Evolutionary conservation across 2,888 invertebrate species (phyloP).

Genomic region (Diaphora mendica): DNA sequence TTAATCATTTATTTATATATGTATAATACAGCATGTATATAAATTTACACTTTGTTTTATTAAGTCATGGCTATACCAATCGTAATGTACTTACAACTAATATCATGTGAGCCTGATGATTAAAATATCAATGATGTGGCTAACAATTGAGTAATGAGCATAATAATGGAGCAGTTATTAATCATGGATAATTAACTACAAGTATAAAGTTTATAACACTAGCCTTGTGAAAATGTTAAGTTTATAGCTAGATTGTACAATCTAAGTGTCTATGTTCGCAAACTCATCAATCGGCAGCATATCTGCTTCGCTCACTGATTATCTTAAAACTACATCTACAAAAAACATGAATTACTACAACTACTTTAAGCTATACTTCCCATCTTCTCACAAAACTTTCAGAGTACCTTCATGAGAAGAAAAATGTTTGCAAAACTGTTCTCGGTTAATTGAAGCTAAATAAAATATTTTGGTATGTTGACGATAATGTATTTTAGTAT

Average conservation of each 20-base stretch:
- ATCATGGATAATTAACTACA: conserved; percentile 70
- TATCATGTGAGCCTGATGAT: conserved; percentile 59
- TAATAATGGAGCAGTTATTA: conserved; percentile 65
- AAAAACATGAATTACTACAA: conserved; percentile 75
- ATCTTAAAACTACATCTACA: conserved; percentile 80
- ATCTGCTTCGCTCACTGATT: conserved; percentile 69
- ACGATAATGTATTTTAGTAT: conserved; percentile 61
- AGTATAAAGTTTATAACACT: conserved; percentile 69
- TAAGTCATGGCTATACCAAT: conserved; percentile 48
- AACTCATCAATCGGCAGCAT: conserved; percentile 65
- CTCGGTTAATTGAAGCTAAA: conserved; percentile 74
- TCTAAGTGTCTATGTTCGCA: conserved; percentile 66
- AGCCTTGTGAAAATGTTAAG: conserved; percentile 63
- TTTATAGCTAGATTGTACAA: conserved; percentile 69
- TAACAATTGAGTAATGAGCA: conserved; percentile 63
- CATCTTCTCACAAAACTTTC: conserved; percentile 84
- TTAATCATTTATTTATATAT: conserved; percentile 53
- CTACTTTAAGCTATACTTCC: conserved; percentile 83
- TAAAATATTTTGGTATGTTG: conserved; percentile 65
- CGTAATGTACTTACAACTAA: conserved; percentile 65
- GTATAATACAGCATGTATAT: conserved; percentile 53
- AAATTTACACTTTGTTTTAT: conserved; percentile 37
- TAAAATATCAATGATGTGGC: conserved; percentile 53
- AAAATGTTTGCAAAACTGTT: conserved; percentile 87
- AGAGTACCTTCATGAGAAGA: conserved; percentile 84